phyloP scores from a whole-genome alignment of 2,888 invertebrate genomes.

The Smittia sp. region DNA sequence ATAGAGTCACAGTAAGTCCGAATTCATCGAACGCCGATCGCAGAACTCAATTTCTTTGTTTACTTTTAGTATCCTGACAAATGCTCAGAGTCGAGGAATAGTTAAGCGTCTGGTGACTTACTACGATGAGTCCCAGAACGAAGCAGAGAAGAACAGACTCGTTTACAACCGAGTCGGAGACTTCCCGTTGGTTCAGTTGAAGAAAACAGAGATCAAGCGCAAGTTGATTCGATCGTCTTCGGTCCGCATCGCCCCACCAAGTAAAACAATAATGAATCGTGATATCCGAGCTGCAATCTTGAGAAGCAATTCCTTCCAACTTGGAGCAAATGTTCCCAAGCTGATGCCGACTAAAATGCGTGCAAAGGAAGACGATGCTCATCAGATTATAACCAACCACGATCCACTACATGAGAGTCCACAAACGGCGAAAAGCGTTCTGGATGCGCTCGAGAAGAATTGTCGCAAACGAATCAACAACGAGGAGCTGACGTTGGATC shows the following conservation, averaged over 20 bases:
- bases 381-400: conserved; percentile 20
- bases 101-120: conserved; percentile 31
- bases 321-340: conserved; percentile 13
- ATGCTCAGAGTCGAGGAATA: conserved; percentile 28
- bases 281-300: conserved; percentile 26
- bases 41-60: neutral
- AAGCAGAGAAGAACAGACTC: neutral
- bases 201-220: conserved; percentile 22
- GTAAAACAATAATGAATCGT: conserved; percentile 23
- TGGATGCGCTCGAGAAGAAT: conserved; percentile 33
- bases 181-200: conserved; percentile 29
- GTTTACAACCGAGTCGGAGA: conserved; percentile 26
- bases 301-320: conserved; percentile 26
- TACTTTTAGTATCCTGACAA: conserved; percentile 17
- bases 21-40: neutral
- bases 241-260: conserved; percentile 33
- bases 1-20: conserved; percentile 36
- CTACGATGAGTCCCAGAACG: conserved; percentile 33
- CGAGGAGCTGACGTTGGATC: conserved; percentile 31
- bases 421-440: conserved; percentile 22
- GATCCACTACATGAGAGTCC: neutral
- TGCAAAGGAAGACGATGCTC: conserved; percentile 30
- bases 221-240: neutral
- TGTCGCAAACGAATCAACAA: conserved; percentile 34
- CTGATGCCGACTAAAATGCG: conserved; percentile 22